phyloP scores from a whole-genome alignment of 53 echinoderm and acorn worm genomes.

The Temnopleurus reevesii region DNA sequence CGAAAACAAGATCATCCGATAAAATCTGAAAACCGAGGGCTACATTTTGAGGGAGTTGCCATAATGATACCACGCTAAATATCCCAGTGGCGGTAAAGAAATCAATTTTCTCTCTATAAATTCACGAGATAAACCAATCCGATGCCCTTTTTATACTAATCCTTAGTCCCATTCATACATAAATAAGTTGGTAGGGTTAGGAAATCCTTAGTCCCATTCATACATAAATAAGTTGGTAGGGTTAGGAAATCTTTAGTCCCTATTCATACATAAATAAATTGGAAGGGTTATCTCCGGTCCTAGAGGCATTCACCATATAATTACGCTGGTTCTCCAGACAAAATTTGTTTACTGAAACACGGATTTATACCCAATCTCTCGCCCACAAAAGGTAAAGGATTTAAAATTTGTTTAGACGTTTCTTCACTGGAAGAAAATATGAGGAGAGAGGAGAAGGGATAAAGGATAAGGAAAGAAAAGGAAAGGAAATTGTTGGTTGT shows the following conservation, averaged over 20 bases:
- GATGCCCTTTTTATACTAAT: not conserved
- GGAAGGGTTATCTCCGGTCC: not conserved
- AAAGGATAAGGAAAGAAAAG: not conserved
- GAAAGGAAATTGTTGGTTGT: constrained; percentile 6
- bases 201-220: constrained; percentile 9
- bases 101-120: not conserved
- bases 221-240: not conserved
- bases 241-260: not conserved
- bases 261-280: not conserved
- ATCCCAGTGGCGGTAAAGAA: not conserved
- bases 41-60: not conserved
- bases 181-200: not conserved
- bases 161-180: not conserved
- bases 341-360: constrained; percentile 41
- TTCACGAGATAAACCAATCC: not conserved
- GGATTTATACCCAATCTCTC: not conserved
- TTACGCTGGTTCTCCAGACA: constrained; percentile 19
- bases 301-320: not conserved
- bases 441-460: not conserved
- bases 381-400: not conserved
- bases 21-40: not conserved
- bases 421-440: not conserved
- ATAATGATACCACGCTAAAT: constrained; percentile 3
- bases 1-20: not conserved
- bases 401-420: not conserved